Percentiles rank a stretch among this genome's conserved stretches.
These are phyloP conservation scores for Incurvaria masculella DNA, from an alignment of 2,888 invertebrate species.

Conservation along the genomic window DNA sequence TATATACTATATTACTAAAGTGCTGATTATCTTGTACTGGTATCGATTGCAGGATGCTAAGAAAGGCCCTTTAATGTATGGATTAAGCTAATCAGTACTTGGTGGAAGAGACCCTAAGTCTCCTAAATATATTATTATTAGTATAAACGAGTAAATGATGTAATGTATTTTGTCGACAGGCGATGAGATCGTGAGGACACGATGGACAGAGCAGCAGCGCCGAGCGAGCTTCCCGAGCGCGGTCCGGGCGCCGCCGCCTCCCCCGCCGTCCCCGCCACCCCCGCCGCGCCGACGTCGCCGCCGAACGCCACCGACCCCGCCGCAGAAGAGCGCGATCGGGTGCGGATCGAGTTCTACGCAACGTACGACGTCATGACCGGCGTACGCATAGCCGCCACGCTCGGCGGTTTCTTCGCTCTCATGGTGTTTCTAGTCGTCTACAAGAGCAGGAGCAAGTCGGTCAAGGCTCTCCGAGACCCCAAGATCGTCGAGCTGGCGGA, in stretches of 20 bases:
- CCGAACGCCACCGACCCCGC: constrained; percentile 39
- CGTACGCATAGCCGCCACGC: constrained; percentile 85
- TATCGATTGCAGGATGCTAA: too few species aligned
- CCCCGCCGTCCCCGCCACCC: not conserved
- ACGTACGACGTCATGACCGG: constrained; percentile 95
- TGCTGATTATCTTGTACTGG: too few species aligned
- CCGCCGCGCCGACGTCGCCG: constrained; percentile 1
- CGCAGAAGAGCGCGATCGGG: constrained; percentile 61
- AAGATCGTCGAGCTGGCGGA: constrained; percentile 76
- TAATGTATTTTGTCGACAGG: constrained; percentile 26
- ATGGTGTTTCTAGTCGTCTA: constrained; percentile 90
- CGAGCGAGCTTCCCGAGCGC: constrained; percentile 6
- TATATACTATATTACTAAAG: too few species aligned
- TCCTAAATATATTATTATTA: too few species aligned
- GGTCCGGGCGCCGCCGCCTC: not conserved
- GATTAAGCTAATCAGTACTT: too few species aligned
- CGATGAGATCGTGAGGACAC: constrained; percentile 49
- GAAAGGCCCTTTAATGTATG: too few species aligned
- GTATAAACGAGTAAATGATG: not conserved
- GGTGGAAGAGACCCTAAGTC: too few species aligned
- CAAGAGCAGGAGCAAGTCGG: constrained; percentile 80
- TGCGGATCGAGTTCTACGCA: constrained; percentile 79
- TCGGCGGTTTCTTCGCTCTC: constrained; percentile 87
- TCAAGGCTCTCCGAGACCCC: constrained; percentile 73
- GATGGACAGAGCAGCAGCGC: constrained; percentile 41